These are phyloP conservation scores for Epinephelus coioides DNA, from an alignment of 2,797 vertebrate species.

Conservation along the genomic window DNA sequence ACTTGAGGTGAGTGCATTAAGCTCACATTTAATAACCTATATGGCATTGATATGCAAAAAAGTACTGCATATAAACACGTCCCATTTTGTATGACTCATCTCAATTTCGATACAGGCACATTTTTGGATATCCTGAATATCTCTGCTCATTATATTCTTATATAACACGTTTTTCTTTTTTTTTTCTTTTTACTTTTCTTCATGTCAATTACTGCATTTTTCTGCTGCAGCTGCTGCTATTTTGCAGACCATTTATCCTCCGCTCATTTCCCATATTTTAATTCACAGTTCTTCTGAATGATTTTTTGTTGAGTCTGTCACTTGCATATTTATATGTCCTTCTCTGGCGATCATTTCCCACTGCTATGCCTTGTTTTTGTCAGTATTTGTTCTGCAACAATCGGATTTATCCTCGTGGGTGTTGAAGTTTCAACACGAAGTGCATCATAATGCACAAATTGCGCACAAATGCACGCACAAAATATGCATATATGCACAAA, in stretches of 20 bases:
- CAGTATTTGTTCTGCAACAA: background rate
- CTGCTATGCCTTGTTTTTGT: background rate
- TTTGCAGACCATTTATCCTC: background rate
- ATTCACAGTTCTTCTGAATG: background rate
- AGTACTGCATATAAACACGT: background rate
- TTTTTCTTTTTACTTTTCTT: background rate
- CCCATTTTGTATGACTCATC: background rate
- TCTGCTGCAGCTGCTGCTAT: background rate
- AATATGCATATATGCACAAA: conserved; percentile 3
- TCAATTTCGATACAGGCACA: background rate
- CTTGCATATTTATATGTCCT: background rate
- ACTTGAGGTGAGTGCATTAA: background rate
- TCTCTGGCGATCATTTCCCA: background rate
- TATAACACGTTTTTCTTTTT: background rate
- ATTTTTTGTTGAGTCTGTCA: background rate
- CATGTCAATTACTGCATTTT: background rate
- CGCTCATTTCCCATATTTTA: background rate
- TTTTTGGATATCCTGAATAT: conserved; percentile 6
- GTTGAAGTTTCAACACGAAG: conserved; percentile 1
- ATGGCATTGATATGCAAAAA: background rate
- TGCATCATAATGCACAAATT: background rate
- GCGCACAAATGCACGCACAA: background rate
- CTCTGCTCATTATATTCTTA: background rate
- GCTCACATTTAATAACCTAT: background rate
- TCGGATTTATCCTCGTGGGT: background rate